Base-by-base conservation (phyloP, 2,888 invertebrate species). In the Nymphalis urticae region DNA sequence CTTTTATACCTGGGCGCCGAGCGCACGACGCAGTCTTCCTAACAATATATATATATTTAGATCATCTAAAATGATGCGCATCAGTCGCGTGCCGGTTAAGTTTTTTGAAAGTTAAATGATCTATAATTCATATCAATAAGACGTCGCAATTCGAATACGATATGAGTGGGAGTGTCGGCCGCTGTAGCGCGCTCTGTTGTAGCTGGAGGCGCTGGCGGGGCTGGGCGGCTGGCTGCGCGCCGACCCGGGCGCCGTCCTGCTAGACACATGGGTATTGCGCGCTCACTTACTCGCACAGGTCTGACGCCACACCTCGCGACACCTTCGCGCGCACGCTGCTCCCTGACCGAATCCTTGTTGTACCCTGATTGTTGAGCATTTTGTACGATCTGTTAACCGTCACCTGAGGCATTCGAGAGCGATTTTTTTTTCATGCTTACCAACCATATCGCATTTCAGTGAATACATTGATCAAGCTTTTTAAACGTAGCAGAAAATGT, bases 231-330 rank as follows among this genome's bases (percentile, higher is more conserved):
- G 90, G 90, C 88, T 91, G 90, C 90, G 92, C 83, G 86, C 90
- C 77, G 92, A 90, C 79, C 89, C 90, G 76, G 88, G 87, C 85
- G 82, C 84, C 82, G 90, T 85, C 79, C 90, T 92, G 83, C 90
- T 93, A 85, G 92, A 93, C 89, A 92, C 92, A 84, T 93, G 92
- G 93, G 93, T 93, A 93, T 92, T 93, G 91, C 92, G 92, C 92
- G 92, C 92, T 92, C 92, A 89, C 92, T 92, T 91, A 89, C 90
- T 92, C 89, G 90, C 92, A 88, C 92, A 92, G 92, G 92, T 92
- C 91, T 91, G 92, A 87, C 85, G 87, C 88, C 82, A 42, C 42
- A 42, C 42, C 60, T 50, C 50, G 17, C 50, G 50, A 48, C n/a
- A 48, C 59, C 61, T 62, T 68, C 42, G 4, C 69, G 19, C 61